phyloP scores from a whole-genome alignment of 2,888 invertebrate species.

The Thera obeliscata region DNA sequence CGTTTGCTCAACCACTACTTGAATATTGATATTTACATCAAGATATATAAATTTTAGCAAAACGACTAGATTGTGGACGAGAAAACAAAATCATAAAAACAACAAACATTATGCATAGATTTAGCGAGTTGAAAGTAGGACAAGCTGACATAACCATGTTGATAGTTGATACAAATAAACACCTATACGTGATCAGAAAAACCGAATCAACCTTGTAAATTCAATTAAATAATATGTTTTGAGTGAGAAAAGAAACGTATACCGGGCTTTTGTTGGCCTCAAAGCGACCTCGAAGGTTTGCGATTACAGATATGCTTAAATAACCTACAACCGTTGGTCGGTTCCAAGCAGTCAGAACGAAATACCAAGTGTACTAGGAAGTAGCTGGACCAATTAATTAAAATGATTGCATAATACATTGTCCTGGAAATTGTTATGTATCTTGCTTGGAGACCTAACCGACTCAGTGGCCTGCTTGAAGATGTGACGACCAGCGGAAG shows the following conservation, averaged over 20 bases:
- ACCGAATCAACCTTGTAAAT: slow-evolving; percentile 14
- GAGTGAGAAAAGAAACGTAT: slow-evolving; percentile 25
- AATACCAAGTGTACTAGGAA: slow-evolving; percentile 12
- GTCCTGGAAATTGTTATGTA: slow-evolving; percentile 2
- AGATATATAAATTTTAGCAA: neutral
- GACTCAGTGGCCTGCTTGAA: neutral
- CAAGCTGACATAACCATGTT: neutral
- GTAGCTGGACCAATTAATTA: slow-evolving; percentile 13
- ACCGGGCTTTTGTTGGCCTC: slow-evolving; percentile 33
- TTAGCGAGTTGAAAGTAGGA: neutral
- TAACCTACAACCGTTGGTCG: slow-evolving; percentile 19
- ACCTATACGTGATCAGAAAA: slow-evolving; percentile 18
- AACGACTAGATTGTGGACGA: neutral
- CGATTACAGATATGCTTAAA: slow-evolving; percentile 30
- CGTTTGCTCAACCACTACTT: slow-evolving; percentile 11
- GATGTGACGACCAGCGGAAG: neutral
- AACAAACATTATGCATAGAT: neutral
- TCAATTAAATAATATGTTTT: slow-evolving; percentile 25
- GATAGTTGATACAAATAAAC: slow-evolving; percentile 1
- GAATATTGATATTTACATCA: slow-evolving; percentile 10
- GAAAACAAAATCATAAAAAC: neutral
- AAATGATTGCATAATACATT: slow-evolving; percentile 1
- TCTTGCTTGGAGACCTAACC: neutral
- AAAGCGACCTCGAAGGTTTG: slow-evolving; percentile 33
- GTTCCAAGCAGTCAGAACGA: slow-evolving; percentile 16